phyloP scores from a whole-genome alignment of 2,888 invertebrate genomes.

The Stomorhina lunata region DNA sequence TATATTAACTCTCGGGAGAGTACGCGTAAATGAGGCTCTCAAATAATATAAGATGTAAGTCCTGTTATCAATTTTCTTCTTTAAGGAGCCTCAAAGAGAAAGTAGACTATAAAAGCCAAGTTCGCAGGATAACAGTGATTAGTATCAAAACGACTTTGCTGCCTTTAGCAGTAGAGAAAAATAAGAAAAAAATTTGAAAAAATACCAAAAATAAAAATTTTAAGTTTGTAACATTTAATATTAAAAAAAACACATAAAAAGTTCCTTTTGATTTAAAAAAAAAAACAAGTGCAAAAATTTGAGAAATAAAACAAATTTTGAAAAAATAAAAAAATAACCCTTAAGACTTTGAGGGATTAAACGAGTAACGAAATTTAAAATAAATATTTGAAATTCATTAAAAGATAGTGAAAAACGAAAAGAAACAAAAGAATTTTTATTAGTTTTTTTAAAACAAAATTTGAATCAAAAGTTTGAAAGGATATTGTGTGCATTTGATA shows the following conservation, averaged over 20 bases:
- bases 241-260: constrained; percentile 7
- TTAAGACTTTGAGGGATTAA: background rate
- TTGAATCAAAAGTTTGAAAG: background rate
- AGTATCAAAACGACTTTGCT: constrained; percentile 69
- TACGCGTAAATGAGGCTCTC: constrained; percentile 11
- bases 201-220: constrained; percentile 15
- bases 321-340: background rate
- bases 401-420: constrained; percentile 6
- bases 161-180: constrained; percentile 61
- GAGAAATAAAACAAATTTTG: background rate
- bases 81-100: constrained; percentile 52
- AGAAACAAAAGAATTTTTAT: background rate
- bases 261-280: constrained; percentile 27
- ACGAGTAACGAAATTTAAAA: background rate
- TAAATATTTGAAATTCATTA: background rate
- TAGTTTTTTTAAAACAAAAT: background rate
- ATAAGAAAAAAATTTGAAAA: constrained; percentile 62
- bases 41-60: constrained; percentile 20
- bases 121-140: constrained; percentile 68
- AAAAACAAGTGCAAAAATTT: background rate
- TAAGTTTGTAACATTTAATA: constrained; percentile 18
- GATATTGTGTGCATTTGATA: background rate
- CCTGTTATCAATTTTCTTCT: constrained; percentile 1
- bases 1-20: constrained; percentile 68
- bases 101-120: constrained; percentile 70